Percentiles rank a stretch among this genome's conserved stretches.
Evolutionary conservation across 2,113 vertebrate genomes (phyloP).

Genomic region (Halichoeres trimaculatus): DNA sequence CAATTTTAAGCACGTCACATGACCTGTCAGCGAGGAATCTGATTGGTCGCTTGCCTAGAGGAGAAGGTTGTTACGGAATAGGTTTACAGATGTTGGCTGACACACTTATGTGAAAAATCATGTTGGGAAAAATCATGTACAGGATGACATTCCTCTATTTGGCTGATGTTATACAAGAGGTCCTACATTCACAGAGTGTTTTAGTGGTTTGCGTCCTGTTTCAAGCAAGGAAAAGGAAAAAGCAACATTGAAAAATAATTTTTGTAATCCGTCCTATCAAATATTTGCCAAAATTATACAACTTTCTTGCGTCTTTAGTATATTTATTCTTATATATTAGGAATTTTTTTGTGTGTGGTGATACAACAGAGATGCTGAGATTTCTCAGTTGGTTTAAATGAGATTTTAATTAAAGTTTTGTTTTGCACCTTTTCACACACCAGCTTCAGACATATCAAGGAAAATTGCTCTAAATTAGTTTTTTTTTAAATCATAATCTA

Average conservation of each 20-base stretch:
- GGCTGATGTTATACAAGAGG: slow-evolving; percentile 18
- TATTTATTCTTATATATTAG: too few species aligned
- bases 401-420: too few species aligned
- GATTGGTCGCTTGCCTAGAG: slow-evolving; percentile 51
- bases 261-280: background rate
- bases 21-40: slow-evolving; percentile 40
- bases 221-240: background rate
- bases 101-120: slow-evolving; percentile 31
- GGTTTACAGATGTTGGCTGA: slow-evolving; percentile 70
- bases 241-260: background rate
- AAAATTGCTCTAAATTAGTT: too few species aligned
- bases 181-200: background rate
- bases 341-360: too few species aligned
- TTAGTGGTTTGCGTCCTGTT: background rate
- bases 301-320: too few species aligned
- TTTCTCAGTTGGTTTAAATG: too few species aligned
- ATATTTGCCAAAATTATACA: too few species aligned
- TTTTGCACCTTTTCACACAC: too few species aligned
- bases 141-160: slow-evolving; percentile 3
- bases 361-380: too few species aligned
- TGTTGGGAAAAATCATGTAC: slow-evolving; percentile 14
- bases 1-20: slow-evolving; percentile 67
- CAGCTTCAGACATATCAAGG: too few species aligned
- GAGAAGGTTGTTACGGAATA: slow-evolving; percentile 47
- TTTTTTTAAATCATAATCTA: too few species aligned